Evolutionary conservation across 2,797 vertebrate genomes (phyloP), one percentile per base, ranked within the genome.

Genomic region (Eulemur albifrons): DNA sequence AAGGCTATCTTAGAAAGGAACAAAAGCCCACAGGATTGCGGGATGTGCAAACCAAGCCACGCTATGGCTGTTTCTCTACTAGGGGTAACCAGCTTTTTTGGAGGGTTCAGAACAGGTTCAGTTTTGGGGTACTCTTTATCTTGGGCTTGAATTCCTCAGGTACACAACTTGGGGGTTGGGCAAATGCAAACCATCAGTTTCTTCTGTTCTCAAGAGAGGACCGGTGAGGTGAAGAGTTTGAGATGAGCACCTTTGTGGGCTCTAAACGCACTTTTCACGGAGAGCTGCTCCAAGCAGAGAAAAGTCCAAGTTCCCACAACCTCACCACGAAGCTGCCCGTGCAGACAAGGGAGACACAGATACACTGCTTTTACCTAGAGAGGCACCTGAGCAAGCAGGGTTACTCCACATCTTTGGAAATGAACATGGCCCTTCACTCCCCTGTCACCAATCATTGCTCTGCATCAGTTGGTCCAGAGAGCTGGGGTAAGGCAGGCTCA

Each of bases 1-100:
- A 81, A 97, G 63, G 82, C 77, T 70, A 18, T 89, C 95, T 48
- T 85, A 95, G 97, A 94, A 95, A 12, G 30, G 40, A 92, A 67
- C 0, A 8, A 84, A 54, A 93, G 35, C 35, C 67, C 95, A 40
- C 9, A 40, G 76, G 32, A 43, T 18, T 57, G 90, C 14, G 38
- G 72, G 75, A 59, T 32, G 2, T 59, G 73, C 40, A 67, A 67
- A 32, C 32, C 30, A 81, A 80, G 81, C 84, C 54, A 2, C 7
- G 10, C 18, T 21, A 32, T 5, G 88, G 88, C 85, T 17, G 27
- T 32, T 32, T 73, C 73, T 54, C 40, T 59, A 20, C 52, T 6
- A 20, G 0, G 23, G 11, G 25, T 0, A 27, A 94, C 45, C 40
- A 89, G 90, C 32, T 95, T 77, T 85, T 17, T 92, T 14, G 15